These are phyloP conservation scores for Xenopus laevis DNA, from an alignment of 2,113 vertebrate genomes.

Conservation along the genomic window DNA sequence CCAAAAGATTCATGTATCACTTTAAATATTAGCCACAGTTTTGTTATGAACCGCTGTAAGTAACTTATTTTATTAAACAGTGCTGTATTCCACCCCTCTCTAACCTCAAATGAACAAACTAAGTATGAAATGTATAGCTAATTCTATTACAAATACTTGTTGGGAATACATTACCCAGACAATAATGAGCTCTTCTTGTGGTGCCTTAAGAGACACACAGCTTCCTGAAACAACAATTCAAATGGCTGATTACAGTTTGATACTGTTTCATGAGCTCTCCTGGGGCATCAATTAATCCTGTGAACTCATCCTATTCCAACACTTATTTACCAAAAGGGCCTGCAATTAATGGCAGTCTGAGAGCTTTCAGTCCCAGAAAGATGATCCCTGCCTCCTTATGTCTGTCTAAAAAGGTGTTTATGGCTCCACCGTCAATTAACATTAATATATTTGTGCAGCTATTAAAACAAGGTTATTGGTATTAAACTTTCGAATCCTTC, in stretches of 20 bases:
- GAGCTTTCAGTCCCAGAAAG: constrained; percentile 50
- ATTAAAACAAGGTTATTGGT: constrained; percentile 41
- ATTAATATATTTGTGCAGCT: constrained; percentile 41
- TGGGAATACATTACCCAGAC: constrained; percentile 47
- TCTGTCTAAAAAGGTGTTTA: constrained; percentile 44
- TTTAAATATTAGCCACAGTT: neutral
- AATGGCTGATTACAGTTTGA: constrained; percentile 50
- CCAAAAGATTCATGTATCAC: neutral
- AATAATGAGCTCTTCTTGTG: constrained; percentile 42
- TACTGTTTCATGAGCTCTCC: constrained; percentile 45
- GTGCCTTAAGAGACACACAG: constrained; percentile 43
- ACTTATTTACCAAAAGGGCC: constrained; percentile 49
- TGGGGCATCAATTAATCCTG: constrained; percentile 51
- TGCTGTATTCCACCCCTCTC: constrained; percentile 44
- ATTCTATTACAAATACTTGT: constrained; percentile 47
- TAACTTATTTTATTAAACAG: constrained; percentile 41
- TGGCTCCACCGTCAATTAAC: constrained; percentile 44
- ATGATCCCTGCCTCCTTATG: constrained; percentile 29
- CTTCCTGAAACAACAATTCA: constrained; percentile 52
- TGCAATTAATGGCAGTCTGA: constrained; percentile 40
- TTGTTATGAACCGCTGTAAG: constrained; percentile 38
- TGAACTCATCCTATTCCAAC: constrained; percentile 48
- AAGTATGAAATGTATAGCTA: constrained; percentile 43
- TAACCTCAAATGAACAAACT: constrained; percentile 49
- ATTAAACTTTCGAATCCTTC: constrained; percentile 39